A percentile compares a stretch with the other conserved stretches of the same genome.
These are phyloP conservation scores for Lepus oiostolus DNA, from an alignment of 2,797 vertebrate genomes.

Conservation along the genomic window DNA sequence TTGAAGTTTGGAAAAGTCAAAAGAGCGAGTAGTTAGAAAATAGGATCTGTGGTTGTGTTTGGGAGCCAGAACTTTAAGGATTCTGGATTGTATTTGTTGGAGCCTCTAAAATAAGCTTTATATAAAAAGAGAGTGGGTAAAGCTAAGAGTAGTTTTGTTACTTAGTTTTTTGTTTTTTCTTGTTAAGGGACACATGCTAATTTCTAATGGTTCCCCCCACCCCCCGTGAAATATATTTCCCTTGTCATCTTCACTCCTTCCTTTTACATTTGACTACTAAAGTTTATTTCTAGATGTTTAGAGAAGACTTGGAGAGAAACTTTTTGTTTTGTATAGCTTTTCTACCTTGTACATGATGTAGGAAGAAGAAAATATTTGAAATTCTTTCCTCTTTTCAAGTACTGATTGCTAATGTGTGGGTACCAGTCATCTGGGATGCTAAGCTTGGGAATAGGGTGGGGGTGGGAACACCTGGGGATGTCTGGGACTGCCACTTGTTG, in stretches of 20 bases:
- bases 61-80: neutral
- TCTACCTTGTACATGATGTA: conserved; percentile 57
- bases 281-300: conserved; percentile 43
- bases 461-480: neutral
- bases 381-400: conserved; percentile 31
- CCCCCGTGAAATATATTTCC: conserved; percentile 44
- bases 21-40: conserved; percentile 53
- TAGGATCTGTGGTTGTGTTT: neutral
- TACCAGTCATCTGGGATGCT: neutral
- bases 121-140: conserved; percentile 38
- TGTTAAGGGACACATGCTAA: neutral
- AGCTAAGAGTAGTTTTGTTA: conserved; percentile 44
- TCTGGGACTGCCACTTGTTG: neutral
- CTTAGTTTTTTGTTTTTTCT: conserved; percentile 55
- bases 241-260: neutral
- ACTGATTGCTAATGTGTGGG: neutral
- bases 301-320: conserved; percentile 61
- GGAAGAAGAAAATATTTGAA: conserved; percentile 43
- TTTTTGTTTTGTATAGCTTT: conserved; percentile 33
- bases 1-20: conserved; percentile 53
- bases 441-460: neutral
- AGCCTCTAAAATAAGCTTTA: conserved; percentile 48
- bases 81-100: conserved; percentile 19
- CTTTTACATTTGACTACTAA: conserved; percentile 55
- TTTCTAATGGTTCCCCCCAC: neutral